Evolutionary conservation across 1,140 invertebrate genomes (phyloP), one percentile per base, ranked within the genome.

Genomic region (Araneus ventricosus): DNA sequence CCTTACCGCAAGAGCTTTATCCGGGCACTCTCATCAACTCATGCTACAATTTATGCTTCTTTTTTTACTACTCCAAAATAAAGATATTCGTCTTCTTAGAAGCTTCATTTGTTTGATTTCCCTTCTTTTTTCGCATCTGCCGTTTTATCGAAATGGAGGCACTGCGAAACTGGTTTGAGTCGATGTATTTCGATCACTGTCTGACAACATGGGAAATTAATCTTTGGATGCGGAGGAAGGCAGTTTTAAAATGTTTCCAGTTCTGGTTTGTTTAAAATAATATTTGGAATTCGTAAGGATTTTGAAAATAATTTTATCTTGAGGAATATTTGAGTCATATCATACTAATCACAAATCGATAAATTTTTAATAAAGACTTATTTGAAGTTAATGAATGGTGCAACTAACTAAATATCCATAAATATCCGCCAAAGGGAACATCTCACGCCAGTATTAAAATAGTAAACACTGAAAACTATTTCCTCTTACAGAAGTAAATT

Each of bases 51-150:
- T 86, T 85, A 86, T 84, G 90, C 61, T 92, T 82, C 27, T 92
- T 92, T 86, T 85, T 75, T 86, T 34, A n/a, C 61, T 30, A 70
- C 63, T 92, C 86, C 41, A 86, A 92, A 92, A 67, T 92, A 70
- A 92, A 92, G 80, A 84, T 75, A 91, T 92, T 37, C 34, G 41
- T 92, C 90, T 92, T 92, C 61, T 85, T 70, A 85, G 70, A 85
- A 67, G 89, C 30, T 82, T 84, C 89, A 91, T 91, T 91, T 91
- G 89, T 91, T 91, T 91, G 52, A 82, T 91, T 90, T 84, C 67
- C 70, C 37, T 30, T 91, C 34, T 39, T 91, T 91, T 91, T 79
- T 84, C 30, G 61, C 52, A 39, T 82, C 52, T 79, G 52, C n/a
- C 27, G 27, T 84, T 67, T 59, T 63, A 63, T 84, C 79, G 22